Base-by-base conservation (phyloP, 2,113 vertebrate species). In the Trochalopteron elliotii region DNA sequence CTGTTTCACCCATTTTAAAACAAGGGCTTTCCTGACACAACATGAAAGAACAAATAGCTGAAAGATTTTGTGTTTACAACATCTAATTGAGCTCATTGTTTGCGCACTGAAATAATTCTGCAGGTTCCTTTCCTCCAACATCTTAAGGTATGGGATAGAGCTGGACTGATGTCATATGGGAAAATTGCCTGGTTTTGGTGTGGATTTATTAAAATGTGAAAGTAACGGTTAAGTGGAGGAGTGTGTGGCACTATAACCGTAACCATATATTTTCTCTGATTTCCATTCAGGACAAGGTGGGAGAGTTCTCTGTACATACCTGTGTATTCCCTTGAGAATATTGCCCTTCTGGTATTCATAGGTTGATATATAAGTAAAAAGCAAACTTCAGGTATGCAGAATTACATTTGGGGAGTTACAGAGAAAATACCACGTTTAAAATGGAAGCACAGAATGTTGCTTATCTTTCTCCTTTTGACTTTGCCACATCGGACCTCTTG, bases 401-500 rank as follows among this genome's bases (percentile, higher is more conserved):
- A 83, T 81, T 89, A 24, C 12, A 2, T 67, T 55, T 56, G 7
- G 61, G 60, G 83, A 88, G 40, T 57, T 90, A 78, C 49, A 64
- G 60, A 94, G 65, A 72, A 95, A 96, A 84, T 35, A 12, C 19
- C 24, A 45, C 9, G 2, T 67, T 76, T 61, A 84, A 89, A 53
- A 49, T 63, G 55, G 80, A 83, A 49, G 39, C 67, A 78, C 64
- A 31, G 86, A 91, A 78, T 45, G 39, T 95, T 88, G 24, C n/a
- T 93, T 94, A 57, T 12, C 55, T 96, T 96, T 96, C 59, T 89
- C 75, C 44, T 72, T 89, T 75, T 94, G 77, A 7, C 83, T 97
- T 95, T 50, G 95, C 89, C 91, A 53, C 67, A 9, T 95, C 95
- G 76, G 50, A 95, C 85, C 89, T 96, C 69, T 92, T 86, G 87